Conservation (phyloP, 2,113 vertebrate genomes). For the Melospiza georgiana region DNA sequence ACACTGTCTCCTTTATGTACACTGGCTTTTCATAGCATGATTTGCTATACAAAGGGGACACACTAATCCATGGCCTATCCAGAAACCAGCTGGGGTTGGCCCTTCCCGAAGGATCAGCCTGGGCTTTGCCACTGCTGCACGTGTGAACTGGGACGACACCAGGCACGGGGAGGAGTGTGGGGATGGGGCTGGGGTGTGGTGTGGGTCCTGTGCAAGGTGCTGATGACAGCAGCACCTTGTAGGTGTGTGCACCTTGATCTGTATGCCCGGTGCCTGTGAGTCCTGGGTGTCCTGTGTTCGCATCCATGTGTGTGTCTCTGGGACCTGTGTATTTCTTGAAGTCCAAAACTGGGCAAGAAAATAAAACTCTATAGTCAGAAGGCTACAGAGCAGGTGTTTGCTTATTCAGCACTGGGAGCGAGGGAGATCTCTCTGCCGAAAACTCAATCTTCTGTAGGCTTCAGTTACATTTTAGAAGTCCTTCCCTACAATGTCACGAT, state of each 20-base stretch:
- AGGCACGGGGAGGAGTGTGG: rapidly evolving
- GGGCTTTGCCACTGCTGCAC: background rate
- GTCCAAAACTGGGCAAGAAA: background rate
- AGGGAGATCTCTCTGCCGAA: background rate
- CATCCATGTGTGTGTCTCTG: background rate
- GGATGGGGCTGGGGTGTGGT: background rate
- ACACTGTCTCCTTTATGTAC: background rate
- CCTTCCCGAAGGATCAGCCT: background rate
- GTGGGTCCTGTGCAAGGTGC: background rate
- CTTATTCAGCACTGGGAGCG: background rate
- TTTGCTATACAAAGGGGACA: background rate
- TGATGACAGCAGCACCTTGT: background rate
- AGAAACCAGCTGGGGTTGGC: background rate
- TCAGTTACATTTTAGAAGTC: background rate
- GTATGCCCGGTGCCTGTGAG: background rate
- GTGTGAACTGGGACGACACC: rapidly evolving
- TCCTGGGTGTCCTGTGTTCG: background rate
- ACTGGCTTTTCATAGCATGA: background rate
- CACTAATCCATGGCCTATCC: background rate
- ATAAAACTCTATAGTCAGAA: background rate
- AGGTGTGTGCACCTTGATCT: background rate
- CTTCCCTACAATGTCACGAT: background rate
- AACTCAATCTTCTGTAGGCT: background rate
- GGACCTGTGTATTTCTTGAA: background rate
- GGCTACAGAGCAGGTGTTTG: background rate